A percentile compares a stretch with the other conserved stretches of the same genome.
These are phyloP conservation scores for Pangasius sanitwongsei DNA, from an alignment of 2,797 vertebrate species.

Conservation along the genomic window DNA sequence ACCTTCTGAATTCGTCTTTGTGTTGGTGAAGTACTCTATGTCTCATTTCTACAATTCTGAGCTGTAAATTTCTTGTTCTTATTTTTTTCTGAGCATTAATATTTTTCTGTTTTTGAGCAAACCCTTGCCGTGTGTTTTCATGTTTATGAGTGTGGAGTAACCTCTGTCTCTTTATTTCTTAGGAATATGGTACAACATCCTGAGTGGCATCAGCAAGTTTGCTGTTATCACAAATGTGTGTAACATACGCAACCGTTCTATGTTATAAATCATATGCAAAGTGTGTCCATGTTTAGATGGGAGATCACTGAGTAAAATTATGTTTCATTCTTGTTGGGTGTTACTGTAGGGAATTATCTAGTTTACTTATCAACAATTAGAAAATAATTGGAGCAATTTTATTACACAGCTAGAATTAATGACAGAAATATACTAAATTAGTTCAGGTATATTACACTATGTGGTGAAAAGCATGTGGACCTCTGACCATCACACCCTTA, in stretches of 20 bases:
- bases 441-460: background rate
- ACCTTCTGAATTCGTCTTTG: background rate
- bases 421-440: background rate
- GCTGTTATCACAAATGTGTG: conserved; percentile 99
- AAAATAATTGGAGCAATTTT: background rate
- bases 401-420: background rate
- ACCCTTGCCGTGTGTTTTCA: background rate
- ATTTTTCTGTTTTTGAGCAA: background rate
- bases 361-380: background rate
- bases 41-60: background rate
- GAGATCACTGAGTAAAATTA: background rate
- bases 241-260: conserved; percentile 56
- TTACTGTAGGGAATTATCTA: background rate
- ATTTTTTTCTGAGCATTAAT: background rate
- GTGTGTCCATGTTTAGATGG: background rate
- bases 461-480: background rate
- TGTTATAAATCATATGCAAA: background rate
- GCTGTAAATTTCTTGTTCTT: background rate
- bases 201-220: conserved; percentile 95
- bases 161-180: background rate
- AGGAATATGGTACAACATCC: conserved; percentile 75
- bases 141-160: background rate
- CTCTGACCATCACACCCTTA: no score
- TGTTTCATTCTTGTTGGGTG: background rate
- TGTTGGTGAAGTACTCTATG: background rate